Conservation (phyloP, 2,797 vertebrate species). For the Holocentrus rufus region DNA sequence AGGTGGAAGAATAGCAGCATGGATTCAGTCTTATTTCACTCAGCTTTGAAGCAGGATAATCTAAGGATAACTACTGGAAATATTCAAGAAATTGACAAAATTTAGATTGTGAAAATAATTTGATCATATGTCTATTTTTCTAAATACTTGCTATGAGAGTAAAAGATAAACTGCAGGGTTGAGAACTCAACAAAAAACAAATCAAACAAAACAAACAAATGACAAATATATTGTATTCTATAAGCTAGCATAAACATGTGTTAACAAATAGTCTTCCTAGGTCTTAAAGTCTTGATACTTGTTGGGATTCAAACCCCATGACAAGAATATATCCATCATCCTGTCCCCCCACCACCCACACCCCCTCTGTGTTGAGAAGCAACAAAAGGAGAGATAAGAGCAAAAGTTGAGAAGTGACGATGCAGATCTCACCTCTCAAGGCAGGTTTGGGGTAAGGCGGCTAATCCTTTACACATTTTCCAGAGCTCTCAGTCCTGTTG, state of each 20-base stretch:
- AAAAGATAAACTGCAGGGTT: too few species aligned
- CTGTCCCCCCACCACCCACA: too few species aligned
- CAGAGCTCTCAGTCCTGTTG: conserved; percentile 52
- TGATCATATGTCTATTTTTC: neutral
- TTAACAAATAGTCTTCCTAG: too few species aligned
- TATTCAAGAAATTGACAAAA: too few species aligned
- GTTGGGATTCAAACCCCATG: neutral
- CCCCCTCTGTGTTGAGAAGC: neutral
- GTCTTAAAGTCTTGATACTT: neutral
- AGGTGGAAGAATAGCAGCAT: neutral
- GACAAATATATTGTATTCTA: too few species aligned
- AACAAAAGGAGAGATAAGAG: neutral
- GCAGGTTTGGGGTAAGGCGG: conserved; percentile 90
- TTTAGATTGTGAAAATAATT: too few species aligned
- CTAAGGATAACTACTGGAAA: too few species aligned
- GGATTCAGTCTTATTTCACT: too few species aligned
- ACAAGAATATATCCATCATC: neutral
- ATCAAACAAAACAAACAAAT: too few species aligned
- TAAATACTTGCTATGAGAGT: too few species aligned
- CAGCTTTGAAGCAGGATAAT: neutral
- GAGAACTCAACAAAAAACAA: too few species aligned
- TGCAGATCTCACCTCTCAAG: conserved; percentile 87
- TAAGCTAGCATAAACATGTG: too few species aligned
- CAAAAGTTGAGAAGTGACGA: neutral
- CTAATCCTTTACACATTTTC: conserved; percentile 95